Evolutionary conservation across 2,888 invertebrate species (phyloP).

Genomic region (Amiota mariae): DNA sequence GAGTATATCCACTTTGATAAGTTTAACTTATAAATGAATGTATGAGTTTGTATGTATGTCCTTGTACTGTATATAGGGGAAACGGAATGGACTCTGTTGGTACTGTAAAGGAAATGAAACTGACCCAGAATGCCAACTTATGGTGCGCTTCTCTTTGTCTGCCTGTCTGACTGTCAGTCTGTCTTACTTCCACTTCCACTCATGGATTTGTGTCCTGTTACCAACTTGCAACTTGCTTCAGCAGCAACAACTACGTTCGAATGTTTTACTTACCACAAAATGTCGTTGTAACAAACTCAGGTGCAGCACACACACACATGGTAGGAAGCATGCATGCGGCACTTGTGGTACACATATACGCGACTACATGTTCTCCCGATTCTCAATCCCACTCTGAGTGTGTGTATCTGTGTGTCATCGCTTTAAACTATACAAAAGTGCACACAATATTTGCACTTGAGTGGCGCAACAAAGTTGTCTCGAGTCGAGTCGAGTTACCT

Average conservation of each 20-base stretch:
- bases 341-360: constrained; percentile 12
- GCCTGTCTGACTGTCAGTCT: not conserved
- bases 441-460: constrained; percentile 22
- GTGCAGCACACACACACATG: constrained; percentile 1
- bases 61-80: not conserved
- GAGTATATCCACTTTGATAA: not conserved
- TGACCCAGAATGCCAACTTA: constrained; percentile 25
- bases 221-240: not conserved
- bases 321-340: not conserved
- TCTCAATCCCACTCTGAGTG: not conserved
- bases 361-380: not conserved
- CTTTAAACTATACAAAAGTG: constrained; percentile 14
- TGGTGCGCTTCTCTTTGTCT: not conserved
- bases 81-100: not conserved
- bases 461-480: constrained; percentile 28
- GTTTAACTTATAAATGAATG: not conserved
- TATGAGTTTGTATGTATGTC: not conserved
- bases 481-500: constrained; percentile 21
- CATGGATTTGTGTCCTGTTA: no score
- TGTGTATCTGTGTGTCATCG: not conserved
- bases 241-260: not conserved
- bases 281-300: constrained; percentile 20
- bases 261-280: constrained; percentile 24
- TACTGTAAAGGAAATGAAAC: constrained; percentile 9
- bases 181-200: not conserved